Evolutionary conservation across 2,113 vertebrate species (phyloP).

Genomic region (Dicrurus megarhynchus): DNA sequence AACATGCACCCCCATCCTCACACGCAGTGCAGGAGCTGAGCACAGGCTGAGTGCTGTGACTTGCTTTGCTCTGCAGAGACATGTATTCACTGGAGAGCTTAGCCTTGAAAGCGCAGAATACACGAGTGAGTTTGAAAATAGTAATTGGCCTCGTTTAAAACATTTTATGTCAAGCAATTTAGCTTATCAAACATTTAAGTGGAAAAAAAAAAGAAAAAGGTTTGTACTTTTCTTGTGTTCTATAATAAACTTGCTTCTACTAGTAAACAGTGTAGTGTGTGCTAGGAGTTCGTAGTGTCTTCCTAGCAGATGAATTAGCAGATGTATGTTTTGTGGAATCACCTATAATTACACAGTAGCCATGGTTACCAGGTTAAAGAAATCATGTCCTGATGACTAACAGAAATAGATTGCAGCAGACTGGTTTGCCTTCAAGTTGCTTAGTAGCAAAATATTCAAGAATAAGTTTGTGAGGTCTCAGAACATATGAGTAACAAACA

Average conservation of each 20-base stretch:
- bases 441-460: neutral
- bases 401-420: neutral
- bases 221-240: neutral
- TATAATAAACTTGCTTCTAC: neutral
- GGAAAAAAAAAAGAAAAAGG: neutral
- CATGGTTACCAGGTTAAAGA: slow-evolving; percentile 42
- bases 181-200: neutral
- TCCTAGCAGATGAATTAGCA: neutral
- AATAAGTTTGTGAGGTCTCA: neutral
- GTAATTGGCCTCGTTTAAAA: neutral
- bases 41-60: neutral
- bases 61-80: neutral
- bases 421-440: neutral
- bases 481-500: neutral
- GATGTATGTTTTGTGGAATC: neutral
- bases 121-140: neutral
- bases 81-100: neutral
- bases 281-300: neutral
- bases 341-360: neutral
- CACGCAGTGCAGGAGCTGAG: neutral
- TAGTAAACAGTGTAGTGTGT: neutral
- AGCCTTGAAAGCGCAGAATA: neutral
- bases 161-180: neutral
- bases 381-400: neutral
- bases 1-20: neutral